These are phyloP conservation scores for Nectonema munidae DNA, from an alignment of 2,888 invertebrate genomes.

Conservation along the genomic window DNA sequence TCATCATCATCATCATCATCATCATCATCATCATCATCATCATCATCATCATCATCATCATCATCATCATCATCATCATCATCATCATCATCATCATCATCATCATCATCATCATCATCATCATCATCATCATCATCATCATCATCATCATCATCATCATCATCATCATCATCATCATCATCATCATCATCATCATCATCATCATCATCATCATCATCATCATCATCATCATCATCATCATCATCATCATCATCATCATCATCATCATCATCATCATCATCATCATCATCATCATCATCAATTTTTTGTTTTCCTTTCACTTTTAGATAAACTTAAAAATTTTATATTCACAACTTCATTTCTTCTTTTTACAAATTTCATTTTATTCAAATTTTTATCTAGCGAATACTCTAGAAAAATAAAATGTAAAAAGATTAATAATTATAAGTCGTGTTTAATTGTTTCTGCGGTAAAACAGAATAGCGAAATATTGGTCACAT, in stretches of 20 bases:
- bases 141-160: conserved; percentile 5
- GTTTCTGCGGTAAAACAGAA: too few relatives aligned
- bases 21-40: conserved; percentile 5
- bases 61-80: conserved; percentile 5
- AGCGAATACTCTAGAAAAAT: too few relatives aligned
- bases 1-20: conserved; percentile 5
- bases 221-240: conserved; percentile 5
- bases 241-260: conserved; percentile 5
- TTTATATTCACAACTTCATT: too few relatives aligned
- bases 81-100: conserved; percentile 5
- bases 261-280: conserved; percentile 5
- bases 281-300: conserved; percentile 5
- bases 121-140: conserved; percentile 1
- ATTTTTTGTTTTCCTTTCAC: too few relatives aligned
- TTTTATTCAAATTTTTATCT: too few relatives aligned
- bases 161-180: conserved; percentile 5
- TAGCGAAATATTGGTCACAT: too few relatives aligned
- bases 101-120: conserved; percentile 5
- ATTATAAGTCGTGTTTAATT: too few relatives aligned
- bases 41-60: conserved; percentile 5
- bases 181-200: conserved; percentile 5
- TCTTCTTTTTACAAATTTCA: too few relatives aligned
- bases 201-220: conserved; percentile 5
- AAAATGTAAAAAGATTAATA: too few relatives aligned
- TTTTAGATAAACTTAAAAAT: too few relatives aligned